Evolutionary conservation across 2,113 vertebrate species (phyloP), one percentile per base, ranked within the genome.

Genomic region (Leucoraja erinaceus): DNA sequence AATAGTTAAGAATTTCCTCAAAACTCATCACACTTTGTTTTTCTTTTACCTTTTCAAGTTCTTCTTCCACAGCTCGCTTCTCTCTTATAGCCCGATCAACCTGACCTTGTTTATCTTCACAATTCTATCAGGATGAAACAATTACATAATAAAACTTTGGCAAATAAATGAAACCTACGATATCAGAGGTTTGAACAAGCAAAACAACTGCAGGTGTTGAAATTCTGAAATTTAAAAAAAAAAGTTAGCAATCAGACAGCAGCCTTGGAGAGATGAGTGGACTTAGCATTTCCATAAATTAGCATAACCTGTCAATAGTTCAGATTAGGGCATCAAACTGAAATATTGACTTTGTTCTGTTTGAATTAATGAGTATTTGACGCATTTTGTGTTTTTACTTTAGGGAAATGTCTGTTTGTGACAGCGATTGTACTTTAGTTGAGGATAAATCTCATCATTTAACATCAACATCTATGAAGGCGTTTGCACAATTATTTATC

Each of bases 51-150:
- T 97, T 98, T 94, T 97, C 98, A 33, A 99, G 96, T 94, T 99
- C 98, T 94, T 98, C 97, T 95, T 99, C 98, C 88, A 98, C 95
- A 20, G 97, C 97, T 94, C 95, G 97, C 94, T 97, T 98, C 94
- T 99, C 98, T 94, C 97, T 97, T 93, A 97, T 94, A 72, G 95
- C 95, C 94, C 96, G 96, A 94, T 99, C 97, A 77, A 98, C 95
- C 96, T 97, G 98, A 79, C 93, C 94, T 94, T 97, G 97, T 94
- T 98, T 99, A 95, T 98, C 97, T 83, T 96, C 96, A 96, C 97
- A 98, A 94, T 99, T 97, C 98, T 99, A 61, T 93, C 94, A 93
- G 94, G 25, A 79, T 8, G 28, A 31, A 28, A 70, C 47, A 70
- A 47, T 22, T 22, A 81, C 33, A 81, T 25, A n/a, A 72, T 54